These are phyloP conservation scores for Pristionchus entomophagus DNA, from an alignment of 2,888 invertebrate species.

Conservation along the genomic window DNA sequence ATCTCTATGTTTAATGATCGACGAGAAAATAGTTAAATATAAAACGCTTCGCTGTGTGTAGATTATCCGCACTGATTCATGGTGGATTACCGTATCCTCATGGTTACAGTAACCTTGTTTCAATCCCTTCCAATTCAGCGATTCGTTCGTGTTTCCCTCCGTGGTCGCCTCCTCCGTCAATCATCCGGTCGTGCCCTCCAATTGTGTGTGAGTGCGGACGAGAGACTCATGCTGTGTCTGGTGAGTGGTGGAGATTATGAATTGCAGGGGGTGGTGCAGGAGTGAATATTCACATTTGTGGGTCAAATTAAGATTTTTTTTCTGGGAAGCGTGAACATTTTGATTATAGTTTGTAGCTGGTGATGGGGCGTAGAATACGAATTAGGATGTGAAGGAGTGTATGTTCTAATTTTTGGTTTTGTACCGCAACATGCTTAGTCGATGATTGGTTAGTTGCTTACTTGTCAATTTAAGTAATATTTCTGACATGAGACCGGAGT, in stretches of 20 bases:
- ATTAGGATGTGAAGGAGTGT: neutral
- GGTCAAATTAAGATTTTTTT: no score
- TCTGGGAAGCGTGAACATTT: no score
- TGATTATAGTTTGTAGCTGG: no score
- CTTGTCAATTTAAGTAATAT: no score
- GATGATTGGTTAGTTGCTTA: no score
- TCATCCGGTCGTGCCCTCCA: constrained; percentile 87
- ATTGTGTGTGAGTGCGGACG: constrained; percentile 84
- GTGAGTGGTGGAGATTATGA: constrained; percentile 65
- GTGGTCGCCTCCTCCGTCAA: constrained; percentile 86
- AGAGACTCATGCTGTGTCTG: constrained; percentile 86
- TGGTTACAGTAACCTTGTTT: neutral
- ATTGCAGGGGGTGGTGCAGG: neutral
- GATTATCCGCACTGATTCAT: no score
- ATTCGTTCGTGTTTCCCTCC: constrained; percentile 85
- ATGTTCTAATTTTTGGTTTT: no score
- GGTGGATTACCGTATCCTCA: neutral
- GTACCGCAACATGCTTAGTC: no score
- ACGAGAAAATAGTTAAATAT: no score
- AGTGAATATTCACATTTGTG: neutral
- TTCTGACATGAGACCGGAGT: no score
- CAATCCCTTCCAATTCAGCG: constrained; percentile 78
- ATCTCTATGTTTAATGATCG: no score
- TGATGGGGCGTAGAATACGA: neutral
- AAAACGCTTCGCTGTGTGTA: no score